Conservation (phyloP, 2,888 invertebrate genomes). For the Gnatocerus cornutus region DNA sequence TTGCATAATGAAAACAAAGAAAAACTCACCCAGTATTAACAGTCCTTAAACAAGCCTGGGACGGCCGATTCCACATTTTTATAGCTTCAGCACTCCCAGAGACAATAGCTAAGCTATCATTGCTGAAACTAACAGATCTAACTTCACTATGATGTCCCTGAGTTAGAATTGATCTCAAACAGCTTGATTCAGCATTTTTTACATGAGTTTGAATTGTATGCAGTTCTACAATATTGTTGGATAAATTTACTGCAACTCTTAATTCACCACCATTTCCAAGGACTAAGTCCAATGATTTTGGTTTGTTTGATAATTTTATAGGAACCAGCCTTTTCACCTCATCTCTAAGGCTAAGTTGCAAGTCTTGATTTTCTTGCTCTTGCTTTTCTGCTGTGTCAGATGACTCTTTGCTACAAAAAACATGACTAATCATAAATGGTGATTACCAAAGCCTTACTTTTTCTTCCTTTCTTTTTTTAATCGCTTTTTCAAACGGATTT, state of each 20-base stretch:
- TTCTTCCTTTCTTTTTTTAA: conserved; percentile 82
- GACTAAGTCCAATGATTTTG: conserved; percentile 81
- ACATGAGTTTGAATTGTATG: conserved; percentile 75
- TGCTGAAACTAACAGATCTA: conserved; percentile 89
- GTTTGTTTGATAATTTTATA: conserved; percentile 79
- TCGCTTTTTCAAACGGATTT: conserved; percentile 81
- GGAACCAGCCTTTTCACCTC: conserved; percentile 81
- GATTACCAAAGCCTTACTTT: conserved; percentile 66
- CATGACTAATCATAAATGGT: neutral
- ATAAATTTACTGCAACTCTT: conserved; percentile 78
- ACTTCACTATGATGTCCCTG: conserved; percentile 95
- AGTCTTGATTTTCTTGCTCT: conserved; percentile 29
- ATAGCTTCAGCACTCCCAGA: conserved; percentile 91
- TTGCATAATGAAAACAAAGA: no score
- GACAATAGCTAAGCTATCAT: conserved; percentile 90
- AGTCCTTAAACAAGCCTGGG: conserved; percentile 77
- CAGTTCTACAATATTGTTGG: conserved; percentile 85
- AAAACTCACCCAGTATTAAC: conserved; percentile 70
- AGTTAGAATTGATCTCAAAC: conserved; percentile 78
- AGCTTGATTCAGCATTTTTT: conserved; percentile 73
- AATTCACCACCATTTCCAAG: conserved; percentile 83
- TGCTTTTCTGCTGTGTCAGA: conserved; percentile 42
- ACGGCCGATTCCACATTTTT: conserved; percentile 94
- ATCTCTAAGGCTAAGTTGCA: conserved; percentile 77
- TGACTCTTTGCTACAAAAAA: conserved; percentile 57